phyloP scores from a whole-genome alignment of 2,797 vertebrate genomes.

The Macropodus opercularis region DNA sequence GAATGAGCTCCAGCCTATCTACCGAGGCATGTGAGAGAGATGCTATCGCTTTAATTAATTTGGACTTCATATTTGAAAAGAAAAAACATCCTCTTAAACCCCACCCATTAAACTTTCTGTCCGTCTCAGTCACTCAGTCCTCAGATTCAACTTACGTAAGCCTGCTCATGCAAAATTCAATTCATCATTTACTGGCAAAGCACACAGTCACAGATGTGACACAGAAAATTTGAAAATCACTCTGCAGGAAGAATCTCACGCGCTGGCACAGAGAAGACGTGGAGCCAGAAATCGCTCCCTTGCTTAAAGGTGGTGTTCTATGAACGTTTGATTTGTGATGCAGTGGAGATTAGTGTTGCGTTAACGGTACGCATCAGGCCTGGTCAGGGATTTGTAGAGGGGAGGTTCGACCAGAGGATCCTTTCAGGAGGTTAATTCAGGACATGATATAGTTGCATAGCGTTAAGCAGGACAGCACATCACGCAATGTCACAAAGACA shows the following conservation, averaged over 20 bases:
- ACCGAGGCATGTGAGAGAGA: conserved; percentile 49
- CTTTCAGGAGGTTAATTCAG: conserved; percentile 57
- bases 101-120: too few species aligned
- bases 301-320: conserved; percentile 63
- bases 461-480: conserved; percentile 33
- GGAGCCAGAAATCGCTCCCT: conserved; percentile 40
- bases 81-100: conserved; percentile 37
- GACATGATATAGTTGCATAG: conserved; percentile 28
- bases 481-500: conserved; percentile 51
- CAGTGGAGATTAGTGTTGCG: conserved; percentile 45
- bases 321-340: conserved; percentile 58
- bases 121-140: conserved; percentile 23
- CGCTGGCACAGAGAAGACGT: conserved; percentile 28
- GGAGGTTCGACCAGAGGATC: conserved; percentile 72
- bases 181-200: conserved; percentile 63
- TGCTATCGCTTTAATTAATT: conserved; percentile 70
- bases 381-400: conserved; percentile 58
- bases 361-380: conserved; percentile 42
- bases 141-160: conserved; percentile 45
- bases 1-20: conserved; percentile 46
- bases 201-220: conserved; percentile 68
- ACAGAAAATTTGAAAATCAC: conserved; percentile 55
- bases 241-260: conserved; percentile 50
- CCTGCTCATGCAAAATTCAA: conserved; percentile 50
- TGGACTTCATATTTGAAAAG: conserved; percentile 21